These are phyloP conservation scores for Anastrepha ludens DNA, from an alignment of 1,140 invertebrate species.

Conservation along the genomic window DNA sequence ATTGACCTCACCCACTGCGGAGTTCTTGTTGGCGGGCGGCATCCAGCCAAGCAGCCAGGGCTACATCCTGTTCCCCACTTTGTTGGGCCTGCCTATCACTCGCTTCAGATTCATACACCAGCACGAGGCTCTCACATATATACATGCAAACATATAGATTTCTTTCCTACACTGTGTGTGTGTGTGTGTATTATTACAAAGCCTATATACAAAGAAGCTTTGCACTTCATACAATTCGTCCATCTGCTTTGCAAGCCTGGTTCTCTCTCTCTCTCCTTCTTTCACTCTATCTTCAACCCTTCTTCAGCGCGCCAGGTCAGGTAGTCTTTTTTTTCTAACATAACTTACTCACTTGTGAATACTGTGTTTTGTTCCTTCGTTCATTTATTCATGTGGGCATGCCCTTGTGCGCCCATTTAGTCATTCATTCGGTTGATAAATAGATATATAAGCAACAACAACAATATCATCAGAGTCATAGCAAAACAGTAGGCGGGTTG, in stretches of 20 bases:
- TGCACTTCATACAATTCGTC: not conserved
- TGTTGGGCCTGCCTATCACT: not conserved
- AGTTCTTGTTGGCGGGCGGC: constrained; percentile 16
- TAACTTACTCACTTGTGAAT: constrained; percentile 27
- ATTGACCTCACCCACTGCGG: constrained; percentile 41
- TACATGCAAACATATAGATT: not conserved
- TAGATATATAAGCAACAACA: constrained; percentile 21
- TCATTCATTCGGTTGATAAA: constrained; percentile 48
- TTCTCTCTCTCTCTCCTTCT: not conserved
- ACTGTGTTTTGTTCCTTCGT: not conserved
- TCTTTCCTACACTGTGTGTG: not conserved
- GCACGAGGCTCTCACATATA: not conserved
- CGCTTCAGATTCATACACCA: not conserved
- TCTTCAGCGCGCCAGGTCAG: not conserved
- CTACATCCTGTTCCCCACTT: not conserved
- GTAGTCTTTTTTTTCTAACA: not conserved
- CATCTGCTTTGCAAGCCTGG: no score
- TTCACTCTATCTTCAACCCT: not conserved
- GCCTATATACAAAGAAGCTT: not conserved
- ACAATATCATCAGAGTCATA: not conserved
- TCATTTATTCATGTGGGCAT: constrained; percentile 50
- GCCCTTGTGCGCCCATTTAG: constrained; percentile 39
- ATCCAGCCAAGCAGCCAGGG: not conserved
- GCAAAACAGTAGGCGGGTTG: constrained; percentile 34
- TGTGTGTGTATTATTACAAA: not conserved